phyloP scores from a whole-genome alignment of 2,888 invertebrate species.

The Zonitis immaculata region DNA sequence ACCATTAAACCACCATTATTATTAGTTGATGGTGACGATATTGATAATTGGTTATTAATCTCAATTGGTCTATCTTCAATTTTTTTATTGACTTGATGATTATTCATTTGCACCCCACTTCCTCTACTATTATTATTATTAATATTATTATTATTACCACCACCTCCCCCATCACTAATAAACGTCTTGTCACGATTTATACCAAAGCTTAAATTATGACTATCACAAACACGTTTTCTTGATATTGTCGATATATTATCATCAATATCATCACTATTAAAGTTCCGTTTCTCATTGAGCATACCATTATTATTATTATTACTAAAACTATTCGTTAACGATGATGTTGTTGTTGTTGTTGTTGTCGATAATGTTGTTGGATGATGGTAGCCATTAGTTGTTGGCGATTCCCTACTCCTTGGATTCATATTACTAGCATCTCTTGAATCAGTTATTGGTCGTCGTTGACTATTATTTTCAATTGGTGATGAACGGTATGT shows the following conservation, averaged over 20 bases:
- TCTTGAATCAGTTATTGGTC: constrained; percentile 47
- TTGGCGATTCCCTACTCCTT: constrained; percentile 43
- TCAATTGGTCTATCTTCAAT: neutral
- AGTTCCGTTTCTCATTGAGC: constrained; percentile 37
- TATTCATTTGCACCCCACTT: neutral
- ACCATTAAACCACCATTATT: constrained; percentile 2
- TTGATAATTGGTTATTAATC: neutral
- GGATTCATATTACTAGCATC: constrained; percentile 51
- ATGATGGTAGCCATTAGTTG: constrained; percentile 11
- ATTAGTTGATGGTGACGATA: neutral
- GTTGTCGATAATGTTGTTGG: constrained; percentile 6
- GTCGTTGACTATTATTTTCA: constrained; percentile 42
- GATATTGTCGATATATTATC: neutral
- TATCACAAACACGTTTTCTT: constrained; percentile 44
- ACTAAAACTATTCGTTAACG: too few relatives aligned
- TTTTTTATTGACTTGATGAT: neutral
- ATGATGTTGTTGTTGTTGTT: too few relatives aligned
- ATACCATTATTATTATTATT: constrained; percentile 21
- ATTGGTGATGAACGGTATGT: constrained; percentile 45
- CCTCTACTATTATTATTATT: neutral
- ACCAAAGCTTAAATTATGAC: constrained; percentile 43
- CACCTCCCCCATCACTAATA: constrained; percentile 7
- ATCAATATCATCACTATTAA: constrained; percentile 39
- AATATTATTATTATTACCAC: constrained; percentile 3
- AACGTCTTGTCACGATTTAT: constrained; percentile 40